Percentiles rank a stretch among this genome's conserved stretches.
These are phyloP conservation scores for Actinemys pallida DNA, from an alignment of 2,113 vertebrate genomes.

Conservation along the genomic window DNA sequence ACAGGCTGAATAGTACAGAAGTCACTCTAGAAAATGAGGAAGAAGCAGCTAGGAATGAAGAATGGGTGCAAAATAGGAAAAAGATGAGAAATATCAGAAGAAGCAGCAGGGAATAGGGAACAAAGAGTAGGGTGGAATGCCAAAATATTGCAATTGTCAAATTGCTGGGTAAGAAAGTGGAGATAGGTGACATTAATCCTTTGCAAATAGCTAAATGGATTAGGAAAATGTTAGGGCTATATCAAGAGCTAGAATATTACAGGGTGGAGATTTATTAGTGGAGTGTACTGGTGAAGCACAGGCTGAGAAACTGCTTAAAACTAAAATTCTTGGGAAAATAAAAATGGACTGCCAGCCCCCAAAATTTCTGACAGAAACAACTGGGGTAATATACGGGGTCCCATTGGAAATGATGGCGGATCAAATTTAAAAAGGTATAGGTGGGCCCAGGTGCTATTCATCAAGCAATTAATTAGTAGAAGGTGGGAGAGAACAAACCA, in stretches of 20 bases:
- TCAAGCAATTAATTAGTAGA: background rate
- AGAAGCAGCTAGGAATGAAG: background rate
- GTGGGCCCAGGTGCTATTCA: background rate
- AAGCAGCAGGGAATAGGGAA: too few relatives aligned
- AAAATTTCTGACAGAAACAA: background rate
- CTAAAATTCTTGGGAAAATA: background rate
- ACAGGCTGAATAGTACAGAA: background rate
- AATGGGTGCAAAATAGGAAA: background rate
- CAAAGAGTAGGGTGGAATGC: background rate
- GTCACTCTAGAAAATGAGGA: background rate
- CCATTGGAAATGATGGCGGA: background rate
- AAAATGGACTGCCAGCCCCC: background rate
- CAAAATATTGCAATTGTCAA: background rate
- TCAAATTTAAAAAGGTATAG: background rate
- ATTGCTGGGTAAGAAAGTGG: background rate
- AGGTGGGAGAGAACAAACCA: background rate
- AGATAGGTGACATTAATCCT: background rate
- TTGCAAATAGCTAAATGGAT: background rate
- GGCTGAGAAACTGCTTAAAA: background rate
- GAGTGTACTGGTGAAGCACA: background rate
- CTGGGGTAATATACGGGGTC: background rate
- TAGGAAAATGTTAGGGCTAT: background rate
- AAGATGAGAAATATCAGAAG: background rate
- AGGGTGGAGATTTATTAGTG: background rate
- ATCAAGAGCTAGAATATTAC: background rate